Evolutionary conservation across 35 echinoderm and acorn worm species (phyloP).

Genomic region (Strongylocentrotus purpuratus): DNA sequence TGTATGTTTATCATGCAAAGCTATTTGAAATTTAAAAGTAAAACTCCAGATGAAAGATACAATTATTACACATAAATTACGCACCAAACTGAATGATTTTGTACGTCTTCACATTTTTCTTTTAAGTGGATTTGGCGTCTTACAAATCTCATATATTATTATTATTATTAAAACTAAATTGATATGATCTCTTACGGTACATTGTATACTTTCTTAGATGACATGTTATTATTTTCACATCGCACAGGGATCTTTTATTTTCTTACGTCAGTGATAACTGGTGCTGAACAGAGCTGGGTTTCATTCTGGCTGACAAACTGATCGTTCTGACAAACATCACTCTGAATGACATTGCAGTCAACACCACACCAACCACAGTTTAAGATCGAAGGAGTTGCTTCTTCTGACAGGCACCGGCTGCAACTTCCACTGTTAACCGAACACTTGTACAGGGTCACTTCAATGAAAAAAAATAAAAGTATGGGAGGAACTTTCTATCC

Average conservation of each 20-base stretch:
- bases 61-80: background rate
- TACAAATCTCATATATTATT: too few species aligned
- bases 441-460: conserved; percentile 74
- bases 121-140: too few species aligned
- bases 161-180: background rate
- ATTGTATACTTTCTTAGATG: too few species aligned
- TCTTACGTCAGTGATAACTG: conserved; percentile 2
- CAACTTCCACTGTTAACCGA: conserved; percentile 56
- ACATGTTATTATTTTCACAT: too few species aligned
- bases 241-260: too few species aligned
- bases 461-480: background rate
- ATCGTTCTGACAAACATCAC: conserved; percentile 2
- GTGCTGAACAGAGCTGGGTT: background rate
- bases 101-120: too few species aligned
- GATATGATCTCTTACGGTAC: background rate
- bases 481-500: too few species aligned
- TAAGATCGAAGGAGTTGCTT: conserved; percentile 34
- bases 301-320: background rate
- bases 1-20: background rate
- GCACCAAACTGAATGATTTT: too few species aligned
- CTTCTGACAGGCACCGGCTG: conserved; percentile 53
- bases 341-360: conserved; percentile 12
- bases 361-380: conserved; percentile 63
- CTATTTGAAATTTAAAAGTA: background rate
- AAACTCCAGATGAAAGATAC: background rate